Evolutionary conservation across 2,888 invertebrate species (phyloP), one percentile per base, ranked within the genome.

Genomic region (Branchipolynoe longqiensis): DNA sequence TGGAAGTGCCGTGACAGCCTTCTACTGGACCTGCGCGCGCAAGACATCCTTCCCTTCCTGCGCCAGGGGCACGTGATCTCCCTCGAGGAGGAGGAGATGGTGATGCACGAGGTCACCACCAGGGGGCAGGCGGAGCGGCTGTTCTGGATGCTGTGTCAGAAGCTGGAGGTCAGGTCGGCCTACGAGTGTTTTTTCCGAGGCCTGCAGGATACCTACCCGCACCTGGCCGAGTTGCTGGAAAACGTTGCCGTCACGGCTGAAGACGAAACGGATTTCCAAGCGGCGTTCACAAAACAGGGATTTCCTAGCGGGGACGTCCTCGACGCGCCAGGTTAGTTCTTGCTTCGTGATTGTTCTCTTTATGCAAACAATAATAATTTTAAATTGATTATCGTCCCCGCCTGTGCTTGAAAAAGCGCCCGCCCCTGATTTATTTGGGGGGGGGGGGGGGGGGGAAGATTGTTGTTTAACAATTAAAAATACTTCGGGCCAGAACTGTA

Each of bases 101-200:
- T 82, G 1, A 56, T 82, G 82, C 82, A 82, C 54, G 58, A 56
- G 54, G 31, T 82, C 3, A 82, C 82, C 54, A 82, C 82, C 82
- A 82, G 36, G 58, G 82, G 22, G 33, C 14, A 36, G 33, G 58
- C 82, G 3, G 56, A 82, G 58, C 56, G 58, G 82, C 58, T 82
- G 33, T 82, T 82, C 82, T 58, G 82, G 56, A 1, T 82, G 12
- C 58, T 82, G n/a, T 58, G 28, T 12, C 36, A 33, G 58, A 82
- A 82, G 82, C 18, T 82, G 82, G 82, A 82, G 33, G 36, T n/a
- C 2, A 28, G 28, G 2, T 18, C 18, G 31, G 2, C 2, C 36
- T 78, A 78, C 78, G 48, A 40, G 8, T 54, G 78, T 54, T 22
- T 78, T 0, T 48, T 25, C 2, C 28, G 28, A 1, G 18, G 31